Base-by-base conservation (phyloP, 2,888 invertebrate genomes). In the Protophormia terraenovae region DNA sequence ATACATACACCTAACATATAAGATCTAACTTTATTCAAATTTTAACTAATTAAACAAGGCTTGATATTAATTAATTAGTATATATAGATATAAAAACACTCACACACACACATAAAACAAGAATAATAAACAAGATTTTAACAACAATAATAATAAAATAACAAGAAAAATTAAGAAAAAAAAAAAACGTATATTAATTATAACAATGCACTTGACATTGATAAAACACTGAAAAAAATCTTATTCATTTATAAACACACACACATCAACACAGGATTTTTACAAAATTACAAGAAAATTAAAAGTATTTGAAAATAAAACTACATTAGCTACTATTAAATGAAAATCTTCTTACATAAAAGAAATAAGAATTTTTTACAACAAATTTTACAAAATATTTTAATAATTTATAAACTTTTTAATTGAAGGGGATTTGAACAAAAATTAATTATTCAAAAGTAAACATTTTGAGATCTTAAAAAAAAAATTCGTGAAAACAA, bases 31-130 rank as follows among this genome's bases (percentile, higher is more conserved):
- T 81, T 64, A 77, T 72, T 76, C 50, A 72, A 84, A 76, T 84
- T 81, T 76, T 84, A 50, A 72, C 76, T 83, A 83, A 77, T 83
- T 64, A 76, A 82, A 83, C 60, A 83, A 83, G 71, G 80, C 76
- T 81, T 83, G 72, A 83, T 76, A 83, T 83, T 67, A 83, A 76
- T 76, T 79, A 75, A 83, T 76, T 76, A 79, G 73, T 58, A 75
- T 16, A n/a, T n/a, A 66, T 71, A 62, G 53, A 29, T 62, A 69
- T 55, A 67, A 69, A 67, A 27, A 29, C n/a, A 64, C 27, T 62
- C 14, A 66, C 75, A 78, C 45, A 50, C 38, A 62, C 22, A 71
- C 35, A 60, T 32, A 47, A 22, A 6, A 35, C 66, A 66, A 10
- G 58, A 75, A 67, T 79, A 47, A 35, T 55, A 67, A 76, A 35